phyloP scores from a whole-genome alignment of 2,888 invertebrate species.

The Cryptops parisi region DNA sequence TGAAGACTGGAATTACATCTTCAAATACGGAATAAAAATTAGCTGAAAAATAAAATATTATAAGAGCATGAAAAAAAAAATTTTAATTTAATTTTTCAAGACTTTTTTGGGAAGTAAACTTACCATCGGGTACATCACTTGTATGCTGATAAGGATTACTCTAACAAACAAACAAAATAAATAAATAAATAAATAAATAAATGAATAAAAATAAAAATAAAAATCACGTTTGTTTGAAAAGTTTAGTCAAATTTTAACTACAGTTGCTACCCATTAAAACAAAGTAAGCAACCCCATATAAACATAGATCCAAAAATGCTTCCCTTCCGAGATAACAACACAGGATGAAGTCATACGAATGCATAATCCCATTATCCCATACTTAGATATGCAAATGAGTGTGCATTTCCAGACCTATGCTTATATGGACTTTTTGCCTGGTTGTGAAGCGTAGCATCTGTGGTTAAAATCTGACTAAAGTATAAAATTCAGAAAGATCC shows the following conservation, averaged over 20 bases:
- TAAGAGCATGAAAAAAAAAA: not conserved
- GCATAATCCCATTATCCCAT: too few relatives aligned
- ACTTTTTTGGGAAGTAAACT: not conserved
- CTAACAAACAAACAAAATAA: too few relatives aligned
- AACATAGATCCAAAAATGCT: too few relatives aligned
- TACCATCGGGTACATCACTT: not conserved
- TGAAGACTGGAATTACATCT: conserved; percentile 78
- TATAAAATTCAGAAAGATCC: too few relatives aligned
- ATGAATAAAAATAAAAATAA: not conserved
- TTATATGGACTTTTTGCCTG: not conserved
- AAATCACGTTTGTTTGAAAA: too few relatives aligned
- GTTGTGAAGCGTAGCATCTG: not conserved
- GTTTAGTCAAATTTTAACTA: too few relatives aligned
- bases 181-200: too few relatives aligned
- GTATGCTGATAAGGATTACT: conserved; percentile 14
- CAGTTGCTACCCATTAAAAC: too few relatives aligned
- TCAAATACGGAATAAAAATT: conserved; percentile 33
- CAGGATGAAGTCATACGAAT: too few relatives aligned
- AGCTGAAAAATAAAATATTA: conserved; percentile 1
- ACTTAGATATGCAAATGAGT: not conserved
- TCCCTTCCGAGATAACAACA: too few relatives aligned
- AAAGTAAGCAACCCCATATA: too few relatives aligned
- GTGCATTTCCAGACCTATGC: not conserved
- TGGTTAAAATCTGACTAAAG: too few relatives aligned
- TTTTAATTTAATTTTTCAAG: not conserved